Percentiles rank a stretch among this genome's conserved stretches.
Conservation (phyloP, 2,888 invertebrate species). For the Biston stratarius region DNA sequence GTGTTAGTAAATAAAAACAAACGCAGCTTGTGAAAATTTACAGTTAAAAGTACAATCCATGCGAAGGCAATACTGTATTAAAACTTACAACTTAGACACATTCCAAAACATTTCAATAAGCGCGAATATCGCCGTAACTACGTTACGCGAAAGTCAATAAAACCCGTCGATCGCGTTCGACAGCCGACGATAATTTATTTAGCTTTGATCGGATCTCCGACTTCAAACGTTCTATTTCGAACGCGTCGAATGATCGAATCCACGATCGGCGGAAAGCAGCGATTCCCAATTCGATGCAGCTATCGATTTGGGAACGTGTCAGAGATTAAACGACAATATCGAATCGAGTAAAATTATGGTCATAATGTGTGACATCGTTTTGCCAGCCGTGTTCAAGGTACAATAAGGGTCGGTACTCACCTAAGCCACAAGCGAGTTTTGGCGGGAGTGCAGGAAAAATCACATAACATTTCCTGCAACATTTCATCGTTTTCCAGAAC, state of each 20-base stretch:
- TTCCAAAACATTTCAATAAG: conserved; percentile 7
- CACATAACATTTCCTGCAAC: no score
- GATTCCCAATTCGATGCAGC: conserved; percentile 29
- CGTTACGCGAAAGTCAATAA: conserved; percentile 29
- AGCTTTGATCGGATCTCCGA: conserved; percentile 42
- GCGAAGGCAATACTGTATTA: no score
- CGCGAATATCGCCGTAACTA: conserved; percentile 9
- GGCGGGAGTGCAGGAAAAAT: no score
- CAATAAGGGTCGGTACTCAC: neutral
- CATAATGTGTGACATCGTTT: neutral
- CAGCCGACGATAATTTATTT: conserved; percentile 31
- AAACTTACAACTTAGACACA: neutral
- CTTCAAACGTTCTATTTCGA: conserved; percentile 44
- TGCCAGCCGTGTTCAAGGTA: neutral
- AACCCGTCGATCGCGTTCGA: conserved; percentile 19
- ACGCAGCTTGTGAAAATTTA: no score
- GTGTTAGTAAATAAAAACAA: no score
- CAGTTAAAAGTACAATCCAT: no score
- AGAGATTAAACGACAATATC: conserved; percentile 13
- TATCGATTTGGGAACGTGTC: conserved; percentile 24
- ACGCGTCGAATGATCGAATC: conserved; percentile 43
- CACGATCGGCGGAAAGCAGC: conserved; percentile 27
- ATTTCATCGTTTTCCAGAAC: no score
- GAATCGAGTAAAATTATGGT: neutral
- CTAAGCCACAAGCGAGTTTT: neutral